These are phyloP conservation scores for Eleginops maclovinus DNA, from an alignment of 2,113 vertebrate genomes.

Conservation along the genomic window DNA sequence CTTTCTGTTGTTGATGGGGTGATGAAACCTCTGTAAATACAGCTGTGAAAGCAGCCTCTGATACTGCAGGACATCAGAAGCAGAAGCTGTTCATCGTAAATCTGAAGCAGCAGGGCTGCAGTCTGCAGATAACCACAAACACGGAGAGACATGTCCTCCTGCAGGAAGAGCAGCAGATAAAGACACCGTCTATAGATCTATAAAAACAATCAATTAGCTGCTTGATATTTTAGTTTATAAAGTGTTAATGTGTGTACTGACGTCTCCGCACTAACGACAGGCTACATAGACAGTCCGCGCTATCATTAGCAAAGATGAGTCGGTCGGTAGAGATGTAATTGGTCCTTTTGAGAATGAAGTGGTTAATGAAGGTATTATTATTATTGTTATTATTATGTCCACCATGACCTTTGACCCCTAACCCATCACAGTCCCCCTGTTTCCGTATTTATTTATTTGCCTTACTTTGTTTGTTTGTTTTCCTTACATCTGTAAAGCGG, in stretches of 20 bases:
- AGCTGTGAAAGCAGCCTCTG: conserved; percentile 20
- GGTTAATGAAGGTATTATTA: too few relatives aligned
- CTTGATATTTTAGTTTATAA: background rate
- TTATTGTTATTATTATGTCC: too few relatives aligned
- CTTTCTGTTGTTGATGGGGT: background rate
- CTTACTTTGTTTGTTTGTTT: too few relatives aligned
- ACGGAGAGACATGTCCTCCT: conserved; percentile 3
- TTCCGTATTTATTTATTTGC: too few relatives aligned
- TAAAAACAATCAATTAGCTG: background rate
- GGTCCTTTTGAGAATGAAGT: too few relatives aligned
- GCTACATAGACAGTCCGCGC: too few relatives aligned
- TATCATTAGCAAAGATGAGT: too few relatives aligned
- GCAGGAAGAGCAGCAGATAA: conserved; percentile 2
- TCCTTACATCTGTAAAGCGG: too few relatives aligned
- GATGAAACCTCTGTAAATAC: background rate
- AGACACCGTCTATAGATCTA: background rate
- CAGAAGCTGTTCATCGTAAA: background rate
- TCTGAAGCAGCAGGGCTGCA: background rate
- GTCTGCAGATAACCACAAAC: conserved; percentile 44
- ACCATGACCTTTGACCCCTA: too few relatives aligned
- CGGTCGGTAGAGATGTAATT: too few relatives aligned
- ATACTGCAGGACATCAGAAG: background rate
- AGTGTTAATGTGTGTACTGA: background rate
- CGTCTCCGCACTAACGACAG: too few relatives aligned
- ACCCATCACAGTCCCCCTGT: too few relatives aligned